A percentile compares a stretch with the other conserved stretches of the same genome.
Conservation (phyloP, 2,888 invertebrate species). For the Drosophila picticornis region DNA sequence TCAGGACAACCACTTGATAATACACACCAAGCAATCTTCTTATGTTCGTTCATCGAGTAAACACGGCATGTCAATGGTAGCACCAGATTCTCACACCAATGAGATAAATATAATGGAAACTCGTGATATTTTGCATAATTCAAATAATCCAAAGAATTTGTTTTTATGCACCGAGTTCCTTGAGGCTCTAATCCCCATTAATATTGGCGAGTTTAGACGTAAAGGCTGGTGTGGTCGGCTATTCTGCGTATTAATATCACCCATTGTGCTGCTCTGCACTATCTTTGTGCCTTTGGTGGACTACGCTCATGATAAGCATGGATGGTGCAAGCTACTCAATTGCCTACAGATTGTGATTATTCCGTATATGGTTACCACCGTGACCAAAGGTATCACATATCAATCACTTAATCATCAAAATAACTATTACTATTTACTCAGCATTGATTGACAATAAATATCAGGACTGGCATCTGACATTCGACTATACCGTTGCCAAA, state of each 20-base stretch:
- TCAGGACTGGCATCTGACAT: constrained; percentile 17
- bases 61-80: background rate
- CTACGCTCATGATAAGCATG: constrained; percentile 67
- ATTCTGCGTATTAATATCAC: constrained; percentile 41
- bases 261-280: constrained; percentile 46
- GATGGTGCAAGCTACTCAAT: constrained; percentile 80
- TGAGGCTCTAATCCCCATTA: constrained; percentile 60
- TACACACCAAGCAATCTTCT: background rate
- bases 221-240: constrained; percentile 23
- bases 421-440: background rate
- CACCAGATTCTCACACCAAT: too few species aligned
- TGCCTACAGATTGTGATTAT: constrained; percentile 64
- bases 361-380: constrained; percentile 49
- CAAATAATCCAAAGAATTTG: constrained; percentile 48
- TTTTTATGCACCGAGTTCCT: constrained; percentile 55
- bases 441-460: constrained; percentile 26
- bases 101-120: constrained; percentile 10
- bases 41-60: background rate
- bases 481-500: constrained; percentile 4
- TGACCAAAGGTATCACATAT: background rate
- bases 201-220: constrained; percentile 43
- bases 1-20: constrained; percentile 1
- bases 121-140: constrained; percentile 32
- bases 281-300: constrained; percentile 71
- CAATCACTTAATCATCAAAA: background rate